phyloP scores from a whole-genome alignment of 2,113 vertebrate genomes.

The Platysternon megacephalum region DNA sequence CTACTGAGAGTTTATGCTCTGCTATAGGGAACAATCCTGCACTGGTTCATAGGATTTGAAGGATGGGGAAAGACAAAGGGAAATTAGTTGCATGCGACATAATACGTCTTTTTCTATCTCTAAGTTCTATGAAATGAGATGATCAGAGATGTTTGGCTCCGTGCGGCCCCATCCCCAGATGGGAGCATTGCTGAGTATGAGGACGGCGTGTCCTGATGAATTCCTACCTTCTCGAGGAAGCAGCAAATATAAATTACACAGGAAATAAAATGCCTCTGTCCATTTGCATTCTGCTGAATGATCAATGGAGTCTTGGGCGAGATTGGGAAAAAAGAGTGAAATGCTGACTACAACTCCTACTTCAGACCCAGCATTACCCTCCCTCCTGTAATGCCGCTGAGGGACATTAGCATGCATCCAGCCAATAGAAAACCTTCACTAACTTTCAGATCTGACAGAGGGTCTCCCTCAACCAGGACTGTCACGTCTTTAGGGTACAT shows the following conservation, averaged over 20 bases:
- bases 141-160: background rate
- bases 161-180: background rate
- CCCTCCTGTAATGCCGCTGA: background rate
- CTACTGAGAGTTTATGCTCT: background rate
- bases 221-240: constrained; percentile 32
- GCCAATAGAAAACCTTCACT: background rate
- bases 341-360: background rate
- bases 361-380: background rate
- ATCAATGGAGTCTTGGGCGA: background rate
- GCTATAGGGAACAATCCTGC: background rate
- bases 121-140: background rate
- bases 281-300: background rate
- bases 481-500: background rate
- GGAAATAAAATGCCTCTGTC: constrained; percentile 31
- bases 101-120: background rate
- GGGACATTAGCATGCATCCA: background rate
- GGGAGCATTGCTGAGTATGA: background rate
- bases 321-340: background rate
- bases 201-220: background rate
- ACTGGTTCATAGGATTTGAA: background rate
- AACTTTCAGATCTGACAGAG: constrained; percentile 3
- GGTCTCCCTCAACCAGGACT: background rate
- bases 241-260: constrained; percentile 27
- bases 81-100: background rate
- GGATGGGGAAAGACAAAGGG: background rate